Evolutionary conservation across 2,113 vertebrate genomes (phyloP).

Genomic region (Chloropsis cyanopogon): DNA sequence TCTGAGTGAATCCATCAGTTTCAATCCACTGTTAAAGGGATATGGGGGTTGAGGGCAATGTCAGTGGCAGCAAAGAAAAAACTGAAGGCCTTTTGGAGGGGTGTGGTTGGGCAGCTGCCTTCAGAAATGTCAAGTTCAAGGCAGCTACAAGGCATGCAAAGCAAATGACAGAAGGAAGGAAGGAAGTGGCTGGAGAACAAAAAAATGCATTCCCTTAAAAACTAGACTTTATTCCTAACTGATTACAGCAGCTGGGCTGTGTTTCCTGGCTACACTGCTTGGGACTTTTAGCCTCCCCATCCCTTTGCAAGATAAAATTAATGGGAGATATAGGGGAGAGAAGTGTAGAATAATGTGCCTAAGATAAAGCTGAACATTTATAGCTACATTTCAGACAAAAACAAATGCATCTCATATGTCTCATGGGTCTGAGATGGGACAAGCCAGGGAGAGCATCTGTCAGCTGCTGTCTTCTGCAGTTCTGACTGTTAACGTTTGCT

Average conservation of each 20-base stretch:
- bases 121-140: not conserved
- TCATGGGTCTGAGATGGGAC: conserved; percentile 12
- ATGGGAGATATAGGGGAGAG: not conserved
- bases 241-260: not conserved
- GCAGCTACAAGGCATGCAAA: not conserved
- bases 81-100: not conserved
- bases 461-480: conserved; percentile 4
- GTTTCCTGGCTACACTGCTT: not conserved
- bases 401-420: not conserved
- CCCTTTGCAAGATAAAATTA: not conserved
- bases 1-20: not conserved
- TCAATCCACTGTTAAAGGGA: not conserved
- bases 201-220: not conserved
- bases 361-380: not conserved
- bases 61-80: not conserved
- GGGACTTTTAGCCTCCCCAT: not conserved
- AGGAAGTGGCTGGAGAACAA: not conserved
- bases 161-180: not conserved
- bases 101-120: not conserved
- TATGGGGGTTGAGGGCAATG: not conserved
- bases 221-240: not conserved
- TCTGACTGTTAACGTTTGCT: conserved; percentile 9
- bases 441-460: conserved; percentile 19
- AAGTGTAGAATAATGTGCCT: not conserved
- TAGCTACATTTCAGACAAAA: conserved; percentile 1